phyloP scores from a whole-genome alignment of 37 sponge, comb jelly and placozoan genomes.

The Aplysina aerophoba region DNA sequence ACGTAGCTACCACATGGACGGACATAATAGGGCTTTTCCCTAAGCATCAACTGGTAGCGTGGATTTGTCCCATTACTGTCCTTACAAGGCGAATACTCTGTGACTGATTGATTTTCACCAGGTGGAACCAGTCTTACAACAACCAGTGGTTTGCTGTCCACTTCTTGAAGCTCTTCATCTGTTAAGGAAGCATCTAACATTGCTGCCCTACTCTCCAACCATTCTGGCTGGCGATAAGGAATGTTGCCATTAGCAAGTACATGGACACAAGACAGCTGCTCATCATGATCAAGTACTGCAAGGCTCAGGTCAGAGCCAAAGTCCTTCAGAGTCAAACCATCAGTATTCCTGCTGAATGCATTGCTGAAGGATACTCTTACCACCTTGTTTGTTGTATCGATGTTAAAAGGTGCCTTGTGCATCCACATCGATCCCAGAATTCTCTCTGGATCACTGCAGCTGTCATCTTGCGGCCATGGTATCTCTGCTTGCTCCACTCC shows the following conservation, averaged over 20 bases:
- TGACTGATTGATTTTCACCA: not conserved
- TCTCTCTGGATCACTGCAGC: not conserved
- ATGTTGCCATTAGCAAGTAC: not conserved
- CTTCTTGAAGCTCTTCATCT: not conserved
- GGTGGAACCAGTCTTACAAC: not conserved
- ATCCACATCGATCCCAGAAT: not conserved
- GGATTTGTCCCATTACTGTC: no score
- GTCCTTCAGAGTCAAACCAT: not conserved
- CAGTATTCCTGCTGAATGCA: not conserved
- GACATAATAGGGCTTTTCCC: slow-evolving; percentile 21
- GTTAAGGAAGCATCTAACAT: not conserved
- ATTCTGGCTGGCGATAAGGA: not conserved
- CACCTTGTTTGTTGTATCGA: not conserved
- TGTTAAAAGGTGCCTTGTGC: slow-evolving; percentile 30
- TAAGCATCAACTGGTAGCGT: not conserved
- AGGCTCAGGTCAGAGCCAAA: not conserved
- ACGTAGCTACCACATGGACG: slow-evolving; percentile 23
- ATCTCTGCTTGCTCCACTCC: slow-evolving; percentile 18
- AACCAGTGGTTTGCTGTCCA: not conserved
- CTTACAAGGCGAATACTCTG: no score
- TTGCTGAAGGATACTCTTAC: not conserved
- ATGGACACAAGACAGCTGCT: not conserved
- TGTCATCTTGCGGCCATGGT: not conserved
- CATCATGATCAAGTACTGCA: not conserved
- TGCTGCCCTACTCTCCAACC: not conserved